phyloP scores from a whole-genome alignment of 2,797 vertebrate genomes.

The Melopsittacus undulatus region DNA sequence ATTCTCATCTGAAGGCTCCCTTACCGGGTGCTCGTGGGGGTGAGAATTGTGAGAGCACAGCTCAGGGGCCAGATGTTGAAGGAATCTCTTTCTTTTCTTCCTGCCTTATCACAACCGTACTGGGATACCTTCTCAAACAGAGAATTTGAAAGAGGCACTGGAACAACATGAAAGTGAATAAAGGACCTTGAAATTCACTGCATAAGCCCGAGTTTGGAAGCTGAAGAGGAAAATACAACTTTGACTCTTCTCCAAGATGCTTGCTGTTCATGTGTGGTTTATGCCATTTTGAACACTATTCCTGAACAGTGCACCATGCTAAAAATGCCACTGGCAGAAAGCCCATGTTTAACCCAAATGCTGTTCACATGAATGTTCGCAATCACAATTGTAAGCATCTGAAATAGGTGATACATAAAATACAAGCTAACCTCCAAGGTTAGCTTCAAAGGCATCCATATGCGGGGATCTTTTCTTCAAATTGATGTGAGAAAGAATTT shows the following conservation, averaged over 20 bases:
- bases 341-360: neutral
- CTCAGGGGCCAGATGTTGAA: neutral
- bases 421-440: neutral
- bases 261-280: neutral
- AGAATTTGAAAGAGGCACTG: constrained; percentile 8
- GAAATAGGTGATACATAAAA: neutral
- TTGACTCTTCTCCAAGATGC: neutral
- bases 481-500: neutral
- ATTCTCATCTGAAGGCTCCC: neutral
- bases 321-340: neutral
- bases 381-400: neutral
- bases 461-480: neutral
- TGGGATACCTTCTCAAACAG: neutral
- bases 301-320: neutral
- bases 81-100: neutral
- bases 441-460: neutral
- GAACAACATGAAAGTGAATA: constrained; percentile 25
- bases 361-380: neutral
- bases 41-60: neutral
- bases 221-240: neutral
- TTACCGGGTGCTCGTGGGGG: neutral
- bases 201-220: neutral
- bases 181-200: neutral
- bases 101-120: neutral
- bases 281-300: neutral